Conservation (phyloP, 92 coral and sea anemone genomes). For the Scolanthus callimorphus region DNA sequence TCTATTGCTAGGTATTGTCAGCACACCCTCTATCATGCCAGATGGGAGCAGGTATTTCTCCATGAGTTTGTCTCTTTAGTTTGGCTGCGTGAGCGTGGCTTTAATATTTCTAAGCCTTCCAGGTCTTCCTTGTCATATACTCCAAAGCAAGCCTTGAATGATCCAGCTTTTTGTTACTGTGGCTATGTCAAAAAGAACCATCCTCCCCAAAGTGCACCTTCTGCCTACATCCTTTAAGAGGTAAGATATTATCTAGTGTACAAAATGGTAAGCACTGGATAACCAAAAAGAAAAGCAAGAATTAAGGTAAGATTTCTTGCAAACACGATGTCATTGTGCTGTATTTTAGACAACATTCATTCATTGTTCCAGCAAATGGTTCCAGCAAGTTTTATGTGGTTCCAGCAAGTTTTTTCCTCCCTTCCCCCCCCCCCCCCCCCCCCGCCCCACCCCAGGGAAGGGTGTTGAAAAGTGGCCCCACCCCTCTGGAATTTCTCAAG, state of each 20-base stretch:
- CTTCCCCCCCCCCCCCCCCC: too few species aligned
- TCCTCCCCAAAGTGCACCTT: constrained; percentile 16
- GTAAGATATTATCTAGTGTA: constrained; percentile 15
- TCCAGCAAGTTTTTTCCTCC: too few species aligned
- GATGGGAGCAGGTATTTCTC: constrained; percentile 48
- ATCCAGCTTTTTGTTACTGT: constrained; percentile 38
- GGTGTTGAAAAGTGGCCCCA: too few species aligned
- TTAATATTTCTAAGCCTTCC: constrained; percentile 17
- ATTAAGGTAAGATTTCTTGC: background rate
- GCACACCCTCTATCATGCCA: constrained; percentile 16
- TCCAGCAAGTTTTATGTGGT: too few species aligned
- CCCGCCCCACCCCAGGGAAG: too few species aligned
- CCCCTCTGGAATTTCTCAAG: too few species aligned
- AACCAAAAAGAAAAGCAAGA: background rate
- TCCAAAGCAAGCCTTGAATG: constrained; percentile 31
- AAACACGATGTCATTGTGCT: too few species aligned
- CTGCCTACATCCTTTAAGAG: constrained; percentile 33
- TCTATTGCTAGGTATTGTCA: constrained; percentile 32
- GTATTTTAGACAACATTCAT: too few species aligned
- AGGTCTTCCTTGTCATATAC: constrained; percentile 14
- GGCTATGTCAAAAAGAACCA: constrained; percentile 36
- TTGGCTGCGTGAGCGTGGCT: constrained; percentile 50
- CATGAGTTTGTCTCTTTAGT: constrained; percentile 45
- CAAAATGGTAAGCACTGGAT: constrained; percentile 9
- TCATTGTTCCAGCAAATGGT: too few species aligned